Base-by-base conservation (phyloP, 2,888 invertebrate genomes). In the Lordiphosa andalusiaca region DNA sequence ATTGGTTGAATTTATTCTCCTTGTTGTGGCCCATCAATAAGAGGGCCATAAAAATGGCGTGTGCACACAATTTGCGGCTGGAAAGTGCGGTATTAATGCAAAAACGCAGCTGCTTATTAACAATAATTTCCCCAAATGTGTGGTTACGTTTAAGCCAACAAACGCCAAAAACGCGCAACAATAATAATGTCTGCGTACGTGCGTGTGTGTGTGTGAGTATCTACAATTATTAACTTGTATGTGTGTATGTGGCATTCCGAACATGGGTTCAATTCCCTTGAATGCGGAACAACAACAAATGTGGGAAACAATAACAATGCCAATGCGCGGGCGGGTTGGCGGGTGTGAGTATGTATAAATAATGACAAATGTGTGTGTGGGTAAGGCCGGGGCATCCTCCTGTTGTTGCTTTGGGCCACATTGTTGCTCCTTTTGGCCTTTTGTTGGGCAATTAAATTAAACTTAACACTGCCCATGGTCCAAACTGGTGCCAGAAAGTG, bases 391-490 rank as follows among this genome's bases (percentile, higher is more conserved):
- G 49, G 13, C 48, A 23, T 38, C 21, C 12, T 23, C 21, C 21
- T 35, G 13, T 12, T 44, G 56, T 44, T 56, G 77, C 77, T 61
- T 71, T 74, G 83, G 83, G 68, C 53, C 53, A 67, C 66, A 72
- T 69, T 77, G 78, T 71, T 66, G 73, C 74, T 67, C 62, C 78
- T 61, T 71, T 69, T 68, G 82, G 74, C 69, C 74, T 71, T 76
- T 70, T 70, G 76, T 71, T 71, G 65, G 66, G 71, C 82, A 85
- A 85, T 80, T 84, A 85, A 81, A 81, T 85, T 78, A 84, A 81
- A 76, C 82, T 85, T 78, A 78, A 85, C 84, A 76, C 81, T 72
- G 61, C 50, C 71, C 69, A 35, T 23, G 46, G 46, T 49, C 21
- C 49, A 6, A 33, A 55, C 47, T 51, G 58, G 42, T 71, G 75